Base-by-base conservation (phyloP, 2,797 vertebrate species). In the Gymnoscopelus microlampas region DNA sequence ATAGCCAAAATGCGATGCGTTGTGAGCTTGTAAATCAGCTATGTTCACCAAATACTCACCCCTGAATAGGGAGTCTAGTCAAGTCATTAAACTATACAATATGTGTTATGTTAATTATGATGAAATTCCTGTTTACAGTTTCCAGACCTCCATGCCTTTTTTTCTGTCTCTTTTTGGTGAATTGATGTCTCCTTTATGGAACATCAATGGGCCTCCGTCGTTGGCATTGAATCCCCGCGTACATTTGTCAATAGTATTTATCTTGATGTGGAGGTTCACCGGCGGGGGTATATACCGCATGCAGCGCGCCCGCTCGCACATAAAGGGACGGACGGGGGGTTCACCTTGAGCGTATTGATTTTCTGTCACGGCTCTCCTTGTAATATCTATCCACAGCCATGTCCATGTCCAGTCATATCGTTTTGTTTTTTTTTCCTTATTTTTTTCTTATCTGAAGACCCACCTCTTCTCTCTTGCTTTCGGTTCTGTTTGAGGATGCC, bases 311-410 rank as follows among this genome's bases (percentile, higher is more conserved):
- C 64, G 64, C 80, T 85, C 64, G 53, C 73, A 88, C 76, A 84
- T 84, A 74, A 75, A 75, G 77, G 64, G 57, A 60, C 64, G 26
- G 72, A 69, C 70, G 73, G 79, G 79, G 70, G 79, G 70, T 89
- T 88, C 80, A 88, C 89, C 89, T 92, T 91, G 89, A 87, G 68
- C 39, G 62, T 84, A 90, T 91, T 76, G 91, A 92, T 91, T 91
- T 90, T 3, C 84, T 85, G 87, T 70, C 87, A 72, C 66, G 14
- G 3, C 9, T 73, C 60, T 74, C 72, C 75, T 76, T 83, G 80
- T 81, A 57, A 76, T 62, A 51, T 78, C 76, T 70, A 77, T 81
- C 79, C 68, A 51, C 50, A 51, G 5, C 50, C n/a, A 61, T 3
- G 4, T 50, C 66, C 29, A 14, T 69, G 62, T 71, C 73, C 76